phyloP scores from a whole-genome alignment of 2,113 vertebrate genomes.

The Andinoacara biseriatus region DNA sequence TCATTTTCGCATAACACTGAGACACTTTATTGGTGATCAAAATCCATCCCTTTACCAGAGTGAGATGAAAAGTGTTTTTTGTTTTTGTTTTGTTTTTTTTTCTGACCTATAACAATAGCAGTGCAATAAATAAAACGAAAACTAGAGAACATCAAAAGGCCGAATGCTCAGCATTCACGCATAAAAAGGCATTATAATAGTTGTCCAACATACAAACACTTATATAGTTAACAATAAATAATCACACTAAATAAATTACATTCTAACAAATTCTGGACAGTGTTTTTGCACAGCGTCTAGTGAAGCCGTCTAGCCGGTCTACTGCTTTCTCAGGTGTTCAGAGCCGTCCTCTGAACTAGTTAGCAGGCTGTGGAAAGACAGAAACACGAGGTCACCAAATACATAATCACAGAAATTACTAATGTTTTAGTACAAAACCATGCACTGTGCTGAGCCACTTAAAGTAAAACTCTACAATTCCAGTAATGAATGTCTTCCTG shows the following conservation, averaged over 20 bases:
- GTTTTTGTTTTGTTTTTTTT: not conserved
- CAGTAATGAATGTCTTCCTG: no score
- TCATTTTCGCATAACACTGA: constrained; percentile 56
- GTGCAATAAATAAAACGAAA: constrained; percentile 73
- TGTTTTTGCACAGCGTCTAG: constrained; percentile 47
- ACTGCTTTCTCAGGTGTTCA: not conserved
- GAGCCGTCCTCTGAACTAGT: not conserved
- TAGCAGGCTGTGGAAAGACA: constrained; percentile 33
- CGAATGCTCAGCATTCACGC: constrained; percentile 62
- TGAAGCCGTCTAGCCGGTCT: constrained; percentile 39
- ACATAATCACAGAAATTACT: not conserved
- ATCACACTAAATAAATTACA: constrained; percentile 76
- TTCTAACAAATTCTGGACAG: constrained; percentile 42
- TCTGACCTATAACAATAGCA: constrained; percentile 73
- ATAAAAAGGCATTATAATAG: constrained; percentile 22
- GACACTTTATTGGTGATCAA: constrained; percentile 69
- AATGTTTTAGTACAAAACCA: not conserved
- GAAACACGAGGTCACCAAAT: constrained; percentile 15
- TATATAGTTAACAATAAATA: constrained; percentile 72
- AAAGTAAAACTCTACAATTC: not conserved
- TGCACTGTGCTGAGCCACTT: no score
- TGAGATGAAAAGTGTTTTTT: constrained; percentile 41
- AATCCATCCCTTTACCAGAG: constrained; percentile 57
- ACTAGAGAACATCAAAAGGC: constrained; percentile 31
- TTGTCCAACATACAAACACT: constrained; percentile 40